Evolutionary conservation across 2,113 vertebrate genomes (phyloP).

Genomic region (Hippocampus mohnikei): DNA sequence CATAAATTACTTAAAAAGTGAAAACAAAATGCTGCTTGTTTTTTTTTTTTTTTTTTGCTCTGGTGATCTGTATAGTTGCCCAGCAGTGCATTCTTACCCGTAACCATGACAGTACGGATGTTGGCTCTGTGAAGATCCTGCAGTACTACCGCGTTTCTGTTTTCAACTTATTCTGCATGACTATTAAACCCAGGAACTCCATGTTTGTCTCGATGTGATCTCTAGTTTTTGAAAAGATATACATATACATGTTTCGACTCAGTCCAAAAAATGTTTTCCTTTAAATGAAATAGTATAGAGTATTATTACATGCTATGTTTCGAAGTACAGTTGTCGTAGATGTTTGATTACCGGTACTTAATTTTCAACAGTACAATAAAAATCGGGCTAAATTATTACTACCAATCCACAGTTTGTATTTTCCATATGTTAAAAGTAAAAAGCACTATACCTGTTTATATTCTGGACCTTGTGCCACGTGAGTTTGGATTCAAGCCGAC

Average conservation of each 20-base stretch:
- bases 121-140: constrained; percentile 85
- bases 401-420: not conserved
- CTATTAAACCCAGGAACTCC: constrained; percentile 93
- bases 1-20: not conserved
- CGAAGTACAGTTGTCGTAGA: not conserved
- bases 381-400: not conserved
- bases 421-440: not conserved
- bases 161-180: constrained; percentile 99
- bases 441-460: constrained; percentile 78
- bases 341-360: too few species aligned
- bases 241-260: not conserved
- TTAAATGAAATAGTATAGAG: not conserved
- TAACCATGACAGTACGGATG: constrained; percentile 97
- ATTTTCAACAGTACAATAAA: not conserved
- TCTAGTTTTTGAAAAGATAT: constrained; percentile 59
- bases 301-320: not conserved
- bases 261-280: not conserved
- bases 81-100: constrained; percentile 74
- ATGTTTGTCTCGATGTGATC: constrained; percentile 91
- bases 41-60: not conserved
- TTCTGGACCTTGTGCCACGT: constrained; percentile 96
- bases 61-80: not conserved
- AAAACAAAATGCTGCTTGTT: not conserved
- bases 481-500: constrained; percentile 89
- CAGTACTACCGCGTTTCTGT: constrained; percentile 86